Percentiles rank a stretch among this genome's conserved stretches.
Evolutionary conservation across 2,888 invertebrate genomes (phyloP).

Genomic region (Trileptium ribeirensis): DNA sequence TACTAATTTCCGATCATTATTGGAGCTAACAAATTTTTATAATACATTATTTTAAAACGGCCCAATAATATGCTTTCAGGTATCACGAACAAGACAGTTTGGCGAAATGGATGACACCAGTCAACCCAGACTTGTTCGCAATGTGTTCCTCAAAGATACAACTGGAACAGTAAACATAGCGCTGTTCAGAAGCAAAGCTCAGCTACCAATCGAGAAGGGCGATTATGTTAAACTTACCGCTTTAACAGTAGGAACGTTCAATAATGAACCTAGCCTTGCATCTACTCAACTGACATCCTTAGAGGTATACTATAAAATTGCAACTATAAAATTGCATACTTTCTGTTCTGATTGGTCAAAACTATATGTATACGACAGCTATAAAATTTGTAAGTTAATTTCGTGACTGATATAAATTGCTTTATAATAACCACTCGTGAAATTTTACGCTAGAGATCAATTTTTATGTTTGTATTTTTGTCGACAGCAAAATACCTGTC

Average conservation of each 20-base stretch:
- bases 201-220: not conserved
- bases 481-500: not conserved
- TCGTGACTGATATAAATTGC: no score
- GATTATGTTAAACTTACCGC: not conserved
- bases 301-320: not conserved
- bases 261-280: not conserved
- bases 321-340: no score
- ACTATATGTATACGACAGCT: no score
- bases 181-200: not conserved
- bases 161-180: not conserved
- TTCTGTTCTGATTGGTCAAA: no score
- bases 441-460: no score
- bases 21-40: no score
- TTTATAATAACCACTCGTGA: no score
- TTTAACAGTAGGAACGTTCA: not conserved
- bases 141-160: not conserved
- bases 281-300: not conserved
- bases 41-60: no score
- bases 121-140: not conserved
- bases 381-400: no score
- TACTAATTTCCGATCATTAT: no score
- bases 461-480: not conserved
- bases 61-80: no score
- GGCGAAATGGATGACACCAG: not conserved
- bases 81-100: not conserved